phyloP scores from a whole-genome alignment of 2,888 invertebrate species.

The Xestia c-nigrum region DNA sequence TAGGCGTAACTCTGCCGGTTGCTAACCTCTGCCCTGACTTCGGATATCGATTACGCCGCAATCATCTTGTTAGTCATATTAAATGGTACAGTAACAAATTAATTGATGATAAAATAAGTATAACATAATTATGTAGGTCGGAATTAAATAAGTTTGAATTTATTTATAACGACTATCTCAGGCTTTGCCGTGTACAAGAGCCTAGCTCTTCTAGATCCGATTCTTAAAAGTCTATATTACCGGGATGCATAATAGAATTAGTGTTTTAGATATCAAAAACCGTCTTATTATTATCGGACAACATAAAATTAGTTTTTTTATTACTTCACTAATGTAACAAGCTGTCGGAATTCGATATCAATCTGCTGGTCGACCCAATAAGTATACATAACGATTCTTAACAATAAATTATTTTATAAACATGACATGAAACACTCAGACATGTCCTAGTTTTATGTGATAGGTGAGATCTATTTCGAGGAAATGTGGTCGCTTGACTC shows the following conservation, averaged over 20 bases:
- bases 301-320: not conserved
- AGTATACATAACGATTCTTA: not conserved
- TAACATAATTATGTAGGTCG: not conserved
- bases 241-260: not conserved
- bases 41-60: slow-evolving; percentile 30
- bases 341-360: not conserved
- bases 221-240: not conserved
- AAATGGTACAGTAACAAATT: slow-evolving; percentile 13
- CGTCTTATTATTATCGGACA: too few species aligned
- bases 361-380: slow-evolving; percentile 13
- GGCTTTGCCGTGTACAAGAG: not conserved
- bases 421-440: slow-evolving; percentile 10
- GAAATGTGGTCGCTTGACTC: slow-evolving; percentile 54
- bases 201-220: not conserved
- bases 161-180: not conserved
- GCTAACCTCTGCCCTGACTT: slow-evolving; percentile 33
- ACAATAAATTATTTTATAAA: slow-evolving; percentile 16
- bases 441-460: slow-evolving; percentile 34
- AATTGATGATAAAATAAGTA: not conserved
- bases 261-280: not conserved
- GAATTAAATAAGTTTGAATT: not conserved
- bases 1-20: slow-evolving; percentile 30
- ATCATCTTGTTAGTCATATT: slow-evolving; percentile 13
- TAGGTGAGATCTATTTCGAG: slow-evolving; percentile 52
- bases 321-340: not conserved